A percentile compares a stretch with the other conserved stretches of the same genome.
Evolutionary conservation across 2,113 vertebrate species (phyloP).

Genomic region (Empidonax traillii): DNA sequence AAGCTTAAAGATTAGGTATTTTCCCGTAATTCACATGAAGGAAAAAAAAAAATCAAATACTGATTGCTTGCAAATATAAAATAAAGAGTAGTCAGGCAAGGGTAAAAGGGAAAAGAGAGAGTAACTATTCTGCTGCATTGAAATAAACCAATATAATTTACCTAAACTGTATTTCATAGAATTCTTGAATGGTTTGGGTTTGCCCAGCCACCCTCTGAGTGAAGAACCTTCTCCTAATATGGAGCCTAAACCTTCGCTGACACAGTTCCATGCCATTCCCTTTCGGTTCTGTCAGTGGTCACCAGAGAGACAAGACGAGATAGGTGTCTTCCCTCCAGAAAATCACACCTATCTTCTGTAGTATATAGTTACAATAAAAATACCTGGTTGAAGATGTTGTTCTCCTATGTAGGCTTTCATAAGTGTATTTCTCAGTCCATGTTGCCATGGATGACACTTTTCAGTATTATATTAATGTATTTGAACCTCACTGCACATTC

Average conservation of each 20-base stretch:
- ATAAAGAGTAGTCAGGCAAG: neutral
- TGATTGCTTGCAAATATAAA: neutral
- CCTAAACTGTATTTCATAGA: neutral
- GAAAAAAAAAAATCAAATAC: neutral
- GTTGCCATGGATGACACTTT: neutral
- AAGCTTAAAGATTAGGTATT: neutral
- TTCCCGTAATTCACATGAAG: neutral
- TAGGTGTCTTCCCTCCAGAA: neutral
- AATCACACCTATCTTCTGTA: neutral
- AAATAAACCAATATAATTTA: neutral
- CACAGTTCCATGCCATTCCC: neutral
- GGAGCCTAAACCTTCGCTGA: neutral
- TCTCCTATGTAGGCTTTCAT: neutral
- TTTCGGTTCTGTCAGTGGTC: neutral
- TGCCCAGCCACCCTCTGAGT: neutral
- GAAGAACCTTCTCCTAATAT: neutral
- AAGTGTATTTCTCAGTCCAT: neutral
- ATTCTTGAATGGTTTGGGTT: neutral
- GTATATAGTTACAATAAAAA: neutral
- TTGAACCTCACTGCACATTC: neutral
- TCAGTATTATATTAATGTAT: neutral
- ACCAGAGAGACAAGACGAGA: neutral
- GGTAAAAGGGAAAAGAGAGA: neutral
- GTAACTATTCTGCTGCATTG: neutral
- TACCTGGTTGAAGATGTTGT: neutral